phyloP scores from a whole-genome alignment of 1,140 invertebrate species.

The Bacillus rossius region DNA sequence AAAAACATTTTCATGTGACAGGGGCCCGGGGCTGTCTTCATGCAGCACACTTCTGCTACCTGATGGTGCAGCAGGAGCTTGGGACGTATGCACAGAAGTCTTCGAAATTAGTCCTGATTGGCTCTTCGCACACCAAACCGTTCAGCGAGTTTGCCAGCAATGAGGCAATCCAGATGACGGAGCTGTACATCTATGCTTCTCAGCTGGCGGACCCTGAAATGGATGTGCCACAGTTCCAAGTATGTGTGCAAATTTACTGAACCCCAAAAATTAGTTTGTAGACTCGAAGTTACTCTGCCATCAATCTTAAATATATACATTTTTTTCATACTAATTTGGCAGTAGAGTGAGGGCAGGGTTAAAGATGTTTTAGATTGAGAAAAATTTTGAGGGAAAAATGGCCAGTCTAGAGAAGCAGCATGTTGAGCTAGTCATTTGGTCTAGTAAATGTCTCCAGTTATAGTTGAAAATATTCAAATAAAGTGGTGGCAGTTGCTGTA shows the following conservation, averaged over 20 bases:
- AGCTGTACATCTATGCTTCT: conserved; percentile 91
- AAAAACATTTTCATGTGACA: conserved; percentile 25
- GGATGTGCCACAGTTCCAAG: conserved; percentile 63
- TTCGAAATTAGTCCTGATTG: conserved; percentile 72
- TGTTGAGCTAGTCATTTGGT: too few relatives aligned
- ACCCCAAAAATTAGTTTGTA: neutral
- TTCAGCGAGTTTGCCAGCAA: conserved; percentile 69
- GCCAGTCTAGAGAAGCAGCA: too few relatives aligned
- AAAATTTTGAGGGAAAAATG: too few relatives aligned
- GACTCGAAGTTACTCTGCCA: too few relatives aligned
- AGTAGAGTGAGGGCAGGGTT: too few relatives aligned
- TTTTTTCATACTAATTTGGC: too few relatives aligned
- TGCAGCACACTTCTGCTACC: conserved; percentile 91
- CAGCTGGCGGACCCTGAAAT: conserved; percentile 72
- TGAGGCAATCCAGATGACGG: conserved; percentile 87
- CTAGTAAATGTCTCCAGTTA: too few relatives aligned
- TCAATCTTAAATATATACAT: too few relatives aligned
- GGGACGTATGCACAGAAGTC: conserved; percentile 53
- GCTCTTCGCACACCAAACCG: conserved; percentile 57
- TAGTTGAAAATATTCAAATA: too few relatives aligned
- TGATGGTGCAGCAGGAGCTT: conserved; percentile 79
- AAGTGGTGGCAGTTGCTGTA: too few relatives aligned
- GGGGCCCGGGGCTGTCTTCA: conserved; percentile 65
- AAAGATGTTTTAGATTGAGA: too few relatives aligned
- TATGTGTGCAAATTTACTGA: conserved; percentile 31